Base-by-base conservation (phyloP, 2,113 vertebrate genomes). In the Thamnophis sirtalis region DNA sequence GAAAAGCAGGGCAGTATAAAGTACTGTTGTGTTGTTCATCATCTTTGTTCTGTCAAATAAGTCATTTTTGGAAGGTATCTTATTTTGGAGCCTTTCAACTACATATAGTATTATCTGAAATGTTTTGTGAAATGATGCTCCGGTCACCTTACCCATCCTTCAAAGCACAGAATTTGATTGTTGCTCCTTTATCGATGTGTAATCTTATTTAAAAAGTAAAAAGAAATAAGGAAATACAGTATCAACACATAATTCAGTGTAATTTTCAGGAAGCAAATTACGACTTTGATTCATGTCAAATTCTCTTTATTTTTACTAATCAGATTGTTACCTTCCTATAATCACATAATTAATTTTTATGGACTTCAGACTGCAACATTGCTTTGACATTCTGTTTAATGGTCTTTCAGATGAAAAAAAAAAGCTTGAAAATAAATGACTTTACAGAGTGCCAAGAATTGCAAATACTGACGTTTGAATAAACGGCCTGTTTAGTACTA, bases 231-330 rank as follows among this genome's bases (percentile, higher is more conserved):
- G 88, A 38, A 38, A 55, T 90, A n/a, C 28, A 68, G 3, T 68
- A 87, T 87, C 85, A 91, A 86, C 54, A 26, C 85, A 87, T 28
- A 55, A 85, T 2, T 58, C 17, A 63, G 17, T 89, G 9, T 58
- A 93, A 80, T 90, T 93, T 93, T 84, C 0, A 0, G 73, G 58
- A 9, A 0, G 7, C 33, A 0, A 3, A 92, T 93, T 92, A 85
- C 90, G 93, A 93, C 4, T 84, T 92, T 3, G 54, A 92, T 2
- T 84, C 22, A 63, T 88, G 86, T 54, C n/a, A 94, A 90, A 17
- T 93, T 92, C 33, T 92, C 5, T 93, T 90, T 80, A 73, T 73
- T 93, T 93, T 93, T 94, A 48, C 10, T 91, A 5, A 53, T 93
- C 89, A 9, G 92, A 94, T 93, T 90, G 0, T 93, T 5, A 93